Percentiles rank a stretch among this genome's conserved stretches.
Evolutionary conservation across 2,888 invertebrate genomes (phyloP).

Genomic region (Meiosimyza platycephala): DNA sequence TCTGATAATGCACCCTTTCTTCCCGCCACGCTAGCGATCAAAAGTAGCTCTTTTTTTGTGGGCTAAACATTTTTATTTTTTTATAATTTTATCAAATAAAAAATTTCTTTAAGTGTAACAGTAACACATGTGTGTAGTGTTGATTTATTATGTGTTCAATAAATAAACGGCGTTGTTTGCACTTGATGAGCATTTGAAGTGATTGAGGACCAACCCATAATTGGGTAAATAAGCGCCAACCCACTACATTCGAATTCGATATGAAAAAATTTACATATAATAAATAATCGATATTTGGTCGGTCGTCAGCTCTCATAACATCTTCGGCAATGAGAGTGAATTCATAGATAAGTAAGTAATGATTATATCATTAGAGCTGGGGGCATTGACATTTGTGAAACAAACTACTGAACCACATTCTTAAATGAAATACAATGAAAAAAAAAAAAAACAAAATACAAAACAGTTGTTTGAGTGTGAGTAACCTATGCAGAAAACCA

Average conservation of each 20-base stretch:
- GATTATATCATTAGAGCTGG: constrained; percentile 19
- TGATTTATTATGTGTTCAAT: constrained; percentile 12
- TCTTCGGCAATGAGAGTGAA: not conserved
- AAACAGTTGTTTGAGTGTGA: not conserved
- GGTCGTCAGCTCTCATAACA: not conserved
- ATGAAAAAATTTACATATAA: not conserved
- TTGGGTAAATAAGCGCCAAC: constrained; percentile 35
- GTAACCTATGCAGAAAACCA: too few relatives aligned
- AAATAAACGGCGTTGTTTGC: constrained; percentile 35
- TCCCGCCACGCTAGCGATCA: too few relatives aligned
- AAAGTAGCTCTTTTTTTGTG: too few relatives aligned
- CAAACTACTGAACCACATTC: not conserved
- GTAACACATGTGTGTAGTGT: not conserved
- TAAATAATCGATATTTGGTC: not conserved
- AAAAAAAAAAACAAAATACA: not conserved
- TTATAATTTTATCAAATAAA: too few relatives aligned
- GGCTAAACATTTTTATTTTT: too few relatives aligned
- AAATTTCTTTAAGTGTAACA: not conserved
- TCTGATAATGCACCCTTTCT: too few relatives aligned
- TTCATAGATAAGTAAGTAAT: not conserved
- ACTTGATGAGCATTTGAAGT: constrained; percentile 39
- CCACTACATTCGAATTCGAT: constrained; percentile 5
- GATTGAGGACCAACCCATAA: constrained; percentile 32
- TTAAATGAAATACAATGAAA: constrained; percentile 1
- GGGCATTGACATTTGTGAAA: constrained; percentile 29